Percentiles rank a stretch among this genome's conserved stretches.
phyloP scores from a whole-genome alignment of 1,140 invertebrate genomes.

The Plutomurus gul region DNA sequence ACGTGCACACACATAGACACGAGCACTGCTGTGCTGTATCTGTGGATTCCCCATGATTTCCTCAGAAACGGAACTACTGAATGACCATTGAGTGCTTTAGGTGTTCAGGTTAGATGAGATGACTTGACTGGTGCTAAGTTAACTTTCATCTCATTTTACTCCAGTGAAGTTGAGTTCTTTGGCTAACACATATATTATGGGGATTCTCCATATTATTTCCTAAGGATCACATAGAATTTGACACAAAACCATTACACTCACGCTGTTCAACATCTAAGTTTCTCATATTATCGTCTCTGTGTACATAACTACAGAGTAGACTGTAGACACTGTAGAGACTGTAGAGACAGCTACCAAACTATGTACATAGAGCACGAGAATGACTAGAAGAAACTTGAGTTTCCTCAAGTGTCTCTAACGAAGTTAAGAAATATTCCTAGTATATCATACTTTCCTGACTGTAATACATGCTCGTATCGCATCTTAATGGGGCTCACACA shows the following conservation, averaged over 20 bases:
- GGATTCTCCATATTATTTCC: conserved; percentile 7
- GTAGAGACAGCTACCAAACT: too few relatives aligned
- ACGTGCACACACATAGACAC: too few relatives aligned
- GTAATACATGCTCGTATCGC: conserved; percentile 19
- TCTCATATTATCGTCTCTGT: background rate
- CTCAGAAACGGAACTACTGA: too few relatives aligned
- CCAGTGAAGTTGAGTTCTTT: background rate
- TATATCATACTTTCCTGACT: background rate
- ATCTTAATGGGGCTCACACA: conserved; percentile 20
- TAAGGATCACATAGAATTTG: conserved; percentile 3
- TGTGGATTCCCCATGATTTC: too few relatives aligned
- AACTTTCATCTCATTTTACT: background rate
- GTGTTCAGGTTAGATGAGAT: too few relatives aligned
- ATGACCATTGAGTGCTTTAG: too few relatives aligned
- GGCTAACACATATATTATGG: background rate
- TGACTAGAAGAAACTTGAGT: conserved; percentile 14
- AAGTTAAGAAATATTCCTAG: conserved; percentile 9
- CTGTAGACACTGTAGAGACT: background rate
- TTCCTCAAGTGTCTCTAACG: background rate
- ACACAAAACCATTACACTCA: conserved; percentile 17
- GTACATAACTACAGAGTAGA: background rate
- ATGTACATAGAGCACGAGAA: background rate
- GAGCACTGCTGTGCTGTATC: too few relatives aligned
- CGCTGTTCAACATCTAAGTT: background rate
- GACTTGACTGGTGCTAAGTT: too few relatives aligned